Percentiles rank a stretch among this genome's conserved stretches.
These are phyloP conservation scores for Drosophila anceps DNA, from an alignment of 2,888 invertebrate species.

Conservation along the genomic window DNA sequence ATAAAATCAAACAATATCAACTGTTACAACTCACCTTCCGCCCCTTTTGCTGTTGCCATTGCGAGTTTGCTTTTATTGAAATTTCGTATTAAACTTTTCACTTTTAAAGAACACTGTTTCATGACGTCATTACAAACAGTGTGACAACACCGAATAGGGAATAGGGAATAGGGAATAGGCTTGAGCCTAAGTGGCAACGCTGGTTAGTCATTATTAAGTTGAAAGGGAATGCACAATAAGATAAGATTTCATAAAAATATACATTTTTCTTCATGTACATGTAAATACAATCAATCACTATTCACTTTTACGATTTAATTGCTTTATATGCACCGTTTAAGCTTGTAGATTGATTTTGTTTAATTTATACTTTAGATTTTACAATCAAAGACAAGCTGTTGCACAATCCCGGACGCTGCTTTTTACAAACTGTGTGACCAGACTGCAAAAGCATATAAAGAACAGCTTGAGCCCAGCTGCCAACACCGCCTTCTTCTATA, in stretches of 20 bases:
- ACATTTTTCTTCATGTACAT: background rate
- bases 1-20: constrained; percentile 19
- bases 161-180: background rate
- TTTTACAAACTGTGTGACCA: background rate
- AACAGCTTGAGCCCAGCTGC: background rate
- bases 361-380: background rate
- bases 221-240: background rate
- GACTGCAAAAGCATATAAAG: background rate
- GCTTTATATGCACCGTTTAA: no score
- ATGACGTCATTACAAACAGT: background rate
- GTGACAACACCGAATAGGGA: background rate
- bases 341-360: background rate
- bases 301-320: background rate
- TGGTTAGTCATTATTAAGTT: background rate
- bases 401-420: no score
- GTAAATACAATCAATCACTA: background rate
- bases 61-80: background rate
- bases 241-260: background rate
- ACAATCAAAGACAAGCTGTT: background rate
- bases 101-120: background rate
- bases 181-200: background rate
- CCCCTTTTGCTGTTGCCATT: background rate
- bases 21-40: constrained; percentile 13
- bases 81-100: constrained; percentile 1
- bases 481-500: background rate